Conservation (phyloP, 2,113 vertebrate species). For the Monarcha castaneiventris region DNA sequence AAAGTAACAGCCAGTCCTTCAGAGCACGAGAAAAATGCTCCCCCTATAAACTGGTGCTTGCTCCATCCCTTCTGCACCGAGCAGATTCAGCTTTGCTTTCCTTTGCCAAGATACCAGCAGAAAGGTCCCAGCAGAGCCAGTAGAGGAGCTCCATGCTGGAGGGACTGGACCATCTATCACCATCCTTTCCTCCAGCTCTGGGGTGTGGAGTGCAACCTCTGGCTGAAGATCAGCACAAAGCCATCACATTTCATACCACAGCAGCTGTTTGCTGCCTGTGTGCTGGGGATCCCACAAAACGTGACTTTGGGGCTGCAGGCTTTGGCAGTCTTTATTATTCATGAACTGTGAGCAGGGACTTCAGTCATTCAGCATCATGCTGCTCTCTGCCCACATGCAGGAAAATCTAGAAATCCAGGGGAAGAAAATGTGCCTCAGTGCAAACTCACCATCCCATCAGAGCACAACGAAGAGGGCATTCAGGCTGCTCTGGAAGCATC, state of each 20-base stretch:
- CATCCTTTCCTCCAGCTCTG: neutral
- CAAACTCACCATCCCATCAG: neutral
- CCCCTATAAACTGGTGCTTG: neutral
- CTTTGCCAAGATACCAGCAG: neutral
- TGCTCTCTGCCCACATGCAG: neutral
- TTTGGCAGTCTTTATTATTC: neutral
- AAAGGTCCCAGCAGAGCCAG: neutral
- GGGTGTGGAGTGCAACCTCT: neutral
- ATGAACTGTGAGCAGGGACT: neutral
- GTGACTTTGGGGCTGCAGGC: neutral
- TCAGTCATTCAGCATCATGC: neutral
- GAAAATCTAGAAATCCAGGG: neutral
- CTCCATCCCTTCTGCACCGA: neutral
- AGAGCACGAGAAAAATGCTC: neutral
- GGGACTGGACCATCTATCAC: neutral
- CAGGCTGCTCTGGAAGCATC: neutral
- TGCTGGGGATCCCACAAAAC: neutral
- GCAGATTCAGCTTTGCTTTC: neutral
- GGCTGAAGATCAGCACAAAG: neutral
- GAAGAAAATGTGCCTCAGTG: neutral
- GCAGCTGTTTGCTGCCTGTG: neutral
- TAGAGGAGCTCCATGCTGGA: neutral
- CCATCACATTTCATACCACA: neutral
- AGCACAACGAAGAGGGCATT: neutral
- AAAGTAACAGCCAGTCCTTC: neutral